Percentiles rank a stretch among this genome's conserved stretches.
phyloP scores from a whole-genome alignment of 2,113 vertebrate genomes.

The Plecotus auritus region DNA sequence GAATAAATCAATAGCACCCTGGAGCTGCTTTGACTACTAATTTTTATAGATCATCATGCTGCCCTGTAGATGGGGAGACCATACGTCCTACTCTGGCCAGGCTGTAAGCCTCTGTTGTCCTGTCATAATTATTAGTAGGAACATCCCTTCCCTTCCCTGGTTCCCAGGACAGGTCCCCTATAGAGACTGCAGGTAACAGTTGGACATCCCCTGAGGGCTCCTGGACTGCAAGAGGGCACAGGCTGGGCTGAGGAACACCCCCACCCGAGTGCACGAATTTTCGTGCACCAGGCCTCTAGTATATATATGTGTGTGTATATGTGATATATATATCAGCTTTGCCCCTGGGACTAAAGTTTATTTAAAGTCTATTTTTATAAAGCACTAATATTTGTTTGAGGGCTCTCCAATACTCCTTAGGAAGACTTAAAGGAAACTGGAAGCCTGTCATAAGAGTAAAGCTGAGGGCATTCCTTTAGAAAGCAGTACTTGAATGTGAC shows the following conservation, averaged over 20 bases:
- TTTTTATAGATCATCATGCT: neutral
- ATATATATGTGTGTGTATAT: no score
- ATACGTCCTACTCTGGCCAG: neutral
- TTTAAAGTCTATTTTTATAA: constrained; percentile 27
- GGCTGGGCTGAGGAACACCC: no score
- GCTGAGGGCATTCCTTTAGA: neutral
- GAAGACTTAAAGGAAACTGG: neutral
- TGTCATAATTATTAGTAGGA: neutral
- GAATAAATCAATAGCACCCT: neutral
- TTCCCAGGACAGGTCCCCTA: neutral
- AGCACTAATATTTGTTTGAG: neutral
- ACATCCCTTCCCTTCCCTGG: neutral
- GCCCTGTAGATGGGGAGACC: neutral
- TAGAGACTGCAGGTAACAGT: neutral
- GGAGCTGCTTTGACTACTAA: neutral
- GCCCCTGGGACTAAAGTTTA: neutral
- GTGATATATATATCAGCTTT: neutral
- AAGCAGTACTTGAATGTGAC: neutral
- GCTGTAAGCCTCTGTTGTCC: neutral
- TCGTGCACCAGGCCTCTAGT: no score
- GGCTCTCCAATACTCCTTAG: neutral
- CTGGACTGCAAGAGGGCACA: no score
- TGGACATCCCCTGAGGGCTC: no score
- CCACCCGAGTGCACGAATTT: no score
- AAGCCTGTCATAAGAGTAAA: neutral